Percentiles rank a stretch among this genome's conserved stretches.
Conservation (phyloP, 1,140 invertebrate genomes). For the Drosophila bocqueti region DNA sequence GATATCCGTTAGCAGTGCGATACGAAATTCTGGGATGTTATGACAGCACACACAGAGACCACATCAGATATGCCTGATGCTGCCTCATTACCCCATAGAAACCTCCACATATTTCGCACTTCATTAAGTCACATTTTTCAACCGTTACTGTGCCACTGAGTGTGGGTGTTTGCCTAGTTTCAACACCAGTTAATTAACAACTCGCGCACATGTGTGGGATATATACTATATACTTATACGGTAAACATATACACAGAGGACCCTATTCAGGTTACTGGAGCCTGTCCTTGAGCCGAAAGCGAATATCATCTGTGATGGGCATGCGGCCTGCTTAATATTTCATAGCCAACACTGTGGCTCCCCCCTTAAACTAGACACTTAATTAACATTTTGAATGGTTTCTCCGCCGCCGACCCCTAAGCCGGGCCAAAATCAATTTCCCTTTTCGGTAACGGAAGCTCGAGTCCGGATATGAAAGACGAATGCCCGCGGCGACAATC, state of each 20-base stretch:
- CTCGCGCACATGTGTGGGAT: slow-evolving; percentile 37
- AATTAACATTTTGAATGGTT: slow-evolving; percentile 73
- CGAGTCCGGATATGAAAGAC: slow-evolving; percentile 75
- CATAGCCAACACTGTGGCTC: slow-evolving; percentile 36
- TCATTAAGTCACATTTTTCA: slow-evolving; percentile 79
- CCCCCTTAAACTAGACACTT: slow-evolving; percentile 72
- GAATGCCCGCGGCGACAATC: slow-evolving; percentile 64
- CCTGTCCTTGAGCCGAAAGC: slow-evolving; percentile 63
- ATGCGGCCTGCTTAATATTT: slow-evolving; percentile 54
- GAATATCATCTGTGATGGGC: slow-evolving; percentile 58
- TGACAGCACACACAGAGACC: slow-evolving; percentile 30
- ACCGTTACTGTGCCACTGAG: slow-evolving; percentile 27
- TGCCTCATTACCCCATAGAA: slow-evolving; percentile 73
- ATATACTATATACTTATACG: background rate
- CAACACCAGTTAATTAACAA: slow-evolving; percentile 71
- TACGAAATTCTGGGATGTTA: slow-evolving; percentile 13
- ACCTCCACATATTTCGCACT: slow-evolving; percentile 72
- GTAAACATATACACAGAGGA: background rate
- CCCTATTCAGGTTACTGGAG: slow-evolving; percentile 68
- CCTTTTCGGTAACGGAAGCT: slow-evolving; percentile 56
- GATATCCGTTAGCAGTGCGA: background rate
- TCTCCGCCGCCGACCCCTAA: background rate
- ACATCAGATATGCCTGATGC: slow-evolving; percentile 50
- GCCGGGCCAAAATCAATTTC: slow-evolving; percentile 69
- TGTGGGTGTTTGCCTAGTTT: slow-evolving; percentile 61